Evolutionary conservation across 2,888 invertebrate species (phyloP).

Genomic region (Beris morrisii): DNA sequence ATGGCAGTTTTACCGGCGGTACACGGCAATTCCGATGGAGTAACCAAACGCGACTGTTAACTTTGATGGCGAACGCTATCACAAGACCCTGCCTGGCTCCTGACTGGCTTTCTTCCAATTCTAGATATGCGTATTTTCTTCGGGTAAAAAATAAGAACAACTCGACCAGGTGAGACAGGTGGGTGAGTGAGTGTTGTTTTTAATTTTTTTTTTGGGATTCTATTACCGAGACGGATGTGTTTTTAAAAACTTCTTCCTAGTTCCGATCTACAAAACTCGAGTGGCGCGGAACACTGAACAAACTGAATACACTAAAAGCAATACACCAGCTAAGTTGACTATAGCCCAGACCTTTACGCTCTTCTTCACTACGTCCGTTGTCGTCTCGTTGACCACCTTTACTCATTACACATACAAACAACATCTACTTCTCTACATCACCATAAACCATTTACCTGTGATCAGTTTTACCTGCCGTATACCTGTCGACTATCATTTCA

Average conservation of each 20-base stretch:
- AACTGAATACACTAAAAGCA: background rate
- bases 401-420: background rate
- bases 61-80: no score
- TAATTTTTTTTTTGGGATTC: background rate
- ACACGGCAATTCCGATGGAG: background rate
- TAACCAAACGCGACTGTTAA: no score
- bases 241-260: constrained; percentile 17
- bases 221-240: background rate
- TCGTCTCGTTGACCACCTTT: background rate
- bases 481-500: constrained; percentile 8
- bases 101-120: no score
- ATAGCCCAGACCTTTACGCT: constrained; percentile 9
- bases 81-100: no score
- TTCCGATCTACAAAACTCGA: constrained; percentile 1
- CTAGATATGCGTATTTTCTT: no score
- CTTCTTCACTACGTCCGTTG: constrained; percentile 4
- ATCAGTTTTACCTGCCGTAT: constrained; percentile 11
- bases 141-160: background rate
- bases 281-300: no score
- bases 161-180: constrained; percentile 22
- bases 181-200: background rate
- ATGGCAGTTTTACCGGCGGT: background rate
- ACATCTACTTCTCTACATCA: background rate
- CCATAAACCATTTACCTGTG: constrained; percentile 10
- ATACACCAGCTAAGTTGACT: constrained; percentile 6